phyloP scores from a whole-genome alignment of 2,797 vertebrate genomes.

The Cossypha niveicapilla region DNA sequence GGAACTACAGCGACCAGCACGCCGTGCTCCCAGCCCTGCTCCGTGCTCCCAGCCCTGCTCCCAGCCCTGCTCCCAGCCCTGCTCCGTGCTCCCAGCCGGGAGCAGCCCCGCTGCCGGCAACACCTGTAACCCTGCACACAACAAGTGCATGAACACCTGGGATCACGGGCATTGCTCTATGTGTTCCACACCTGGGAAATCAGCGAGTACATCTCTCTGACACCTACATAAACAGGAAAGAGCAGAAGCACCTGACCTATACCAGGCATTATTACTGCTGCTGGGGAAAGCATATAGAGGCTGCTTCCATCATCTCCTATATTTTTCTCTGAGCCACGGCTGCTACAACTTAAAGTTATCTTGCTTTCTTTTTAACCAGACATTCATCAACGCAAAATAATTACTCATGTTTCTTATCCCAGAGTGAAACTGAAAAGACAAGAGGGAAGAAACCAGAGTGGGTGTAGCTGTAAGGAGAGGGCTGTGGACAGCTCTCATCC shows the following conservation, averaged over 20 bases:
- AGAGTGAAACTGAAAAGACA: not conserved
- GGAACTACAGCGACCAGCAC: not conserved
- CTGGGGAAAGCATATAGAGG: not conserved
- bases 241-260: not conserved
- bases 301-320: not conserved
- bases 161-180: accelerated
- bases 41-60: too few species aligned
- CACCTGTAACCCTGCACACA: not conserved
- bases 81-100: not conserved
- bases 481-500: not conserved
- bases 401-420: not conserved
- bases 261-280: not conserved
- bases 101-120: not conserved
- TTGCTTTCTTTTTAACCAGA: not conserved
- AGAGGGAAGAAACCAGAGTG: not conserved
- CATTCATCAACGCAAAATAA: not conserved
- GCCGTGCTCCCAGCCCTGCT: not conserved
- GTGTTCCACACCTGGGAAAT: accelerated
- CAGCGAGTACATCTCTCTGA: accelerated
- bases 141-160: not conserved
- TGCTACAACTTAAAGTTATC: not conserved
- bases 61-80: accelerated
- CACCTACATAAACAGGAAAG: not conserved
- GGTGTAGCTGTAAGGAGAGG: not conserved
- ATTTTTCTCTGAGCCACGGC: not conserved